A percentile compares a stretch with the other conserved stretches of the same genome.
These are phyloP conservation scores for Murina feae DNA, from an alignment of 2,113 vertebrate genomes.

Conservation along the genomic window DNA sequence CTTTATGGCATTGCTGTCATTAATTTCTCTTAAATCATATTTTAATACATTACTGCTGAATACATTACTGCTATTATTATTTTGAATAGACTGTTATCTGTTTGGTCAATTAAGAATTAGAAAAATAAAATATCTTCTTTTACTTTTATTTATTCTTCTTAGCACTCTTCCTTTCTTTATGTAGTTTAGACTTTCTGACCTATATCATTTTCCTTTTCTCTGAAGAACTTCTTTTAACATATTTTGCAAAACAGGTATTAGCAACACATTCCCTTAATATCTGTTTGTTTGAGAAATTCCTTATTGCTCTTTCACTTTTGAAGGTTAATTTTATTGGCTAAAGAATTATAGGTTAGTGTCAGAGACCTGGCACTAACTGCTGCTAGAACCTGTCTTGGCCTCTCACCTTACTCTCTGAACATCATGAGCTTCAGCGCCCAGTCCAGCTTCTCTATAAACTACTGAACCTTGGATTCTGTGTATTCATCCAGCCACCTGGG, in stretches of 20 bases:
- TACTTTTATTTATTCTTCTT: neutral
- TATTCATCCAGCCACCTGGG: slow-evolving; percentile 57
- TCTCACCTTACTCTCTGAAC: neutral
- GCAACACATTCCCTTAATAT: neutral
- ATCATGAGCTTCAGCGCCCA: slow-evolving; percentile 80
- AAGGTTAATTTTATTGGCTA: neutral
- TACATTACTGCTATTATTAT: neutral
- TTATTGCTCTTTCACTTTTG: neutral
- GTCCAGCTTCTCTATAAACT: slow-evolving; percentile 60
- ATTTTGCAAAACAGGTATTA: neutral
- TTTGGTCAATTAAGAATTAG: neutral
- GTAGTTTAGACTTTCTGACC: neutral
- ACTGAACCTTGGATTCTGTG: slow-evolving; percentile 32
- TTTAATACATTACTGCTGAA: neutral
- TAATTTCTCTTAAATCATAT: neutral
- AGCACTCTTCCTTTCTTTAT: neutral
- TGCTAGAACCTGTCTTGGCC: neutral
- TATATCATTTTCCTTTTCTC: neutral
- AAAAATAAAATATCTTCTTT: neutral
- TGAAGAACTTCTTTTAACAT: neutral
- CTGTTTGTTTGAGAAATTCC: neutral
- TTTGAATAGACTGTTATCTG: neutral
- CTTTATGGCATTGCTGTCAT: neutral
- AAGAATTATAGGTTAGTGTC: neutral
- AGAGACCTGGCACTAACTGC: neutral